Evolutionary conservation across 1,140 invertebrate species (phyloP), one percentile per base, ranked within the genome.

Genomic region (Chymomyza costata): DNA sequence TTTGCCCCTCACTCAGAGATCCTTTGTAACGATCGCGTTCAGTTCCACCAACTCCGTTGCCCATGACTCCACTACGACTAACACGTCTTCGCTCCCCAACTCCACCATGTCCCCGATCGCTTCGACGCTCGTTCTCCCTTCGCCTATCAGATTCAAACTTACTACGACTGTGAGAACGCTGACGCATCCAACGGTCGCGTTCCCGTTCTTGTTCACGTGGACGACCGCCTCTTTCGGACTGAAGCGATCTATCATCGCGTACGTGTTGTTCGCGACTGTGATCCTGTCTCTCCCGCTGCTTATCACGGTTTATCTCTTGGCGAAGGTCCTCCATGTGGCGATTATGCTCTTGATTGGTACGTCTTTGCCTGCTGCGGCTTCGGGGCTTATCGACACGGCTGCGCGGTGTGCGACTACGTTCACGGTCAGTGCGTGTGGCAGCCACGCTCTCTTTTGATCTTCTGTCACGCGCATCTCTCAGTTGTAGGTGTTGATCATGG

Each of bases 1-100:
- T 90, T 41, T 93, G 87, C 10, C 93, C 94, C 86, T 96, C 94
- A 46, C 93, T 95, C n/a, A 95, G 84, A 35, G 94, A 94, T 64
- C 92, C 93, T 30, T 85, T 84, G 43, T 81, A 87, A 2, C 85
- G 84, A 70, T 86, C 69, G 35, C 86, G 65, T 31, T 85, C 82
- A 51, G 40, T 44, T 17, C 31, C 44, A 50, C 63, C 43, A 32
- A 53, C 32, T 63, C 83, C 59, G 64, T 86, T 65, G 68, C 82
- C 56, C 21, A 87, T 86, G 34, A 81, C 78, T n/a, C 49, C 60
- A 17, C 59, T 60, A 53, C 74, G 55, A 18, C 44, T 53, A 11
- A 47, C 55, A 15, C 57, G 58, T 11, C 48, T 39, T n/a, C n/a
- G n/a, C n/a, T n/a, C n/a, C n/a, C n/a, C n/a, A 0, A 39, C 55